Conservation (phyloP, 2,113 vertebrate genomes). For the Haplotaxodon microlepis region DNA sequence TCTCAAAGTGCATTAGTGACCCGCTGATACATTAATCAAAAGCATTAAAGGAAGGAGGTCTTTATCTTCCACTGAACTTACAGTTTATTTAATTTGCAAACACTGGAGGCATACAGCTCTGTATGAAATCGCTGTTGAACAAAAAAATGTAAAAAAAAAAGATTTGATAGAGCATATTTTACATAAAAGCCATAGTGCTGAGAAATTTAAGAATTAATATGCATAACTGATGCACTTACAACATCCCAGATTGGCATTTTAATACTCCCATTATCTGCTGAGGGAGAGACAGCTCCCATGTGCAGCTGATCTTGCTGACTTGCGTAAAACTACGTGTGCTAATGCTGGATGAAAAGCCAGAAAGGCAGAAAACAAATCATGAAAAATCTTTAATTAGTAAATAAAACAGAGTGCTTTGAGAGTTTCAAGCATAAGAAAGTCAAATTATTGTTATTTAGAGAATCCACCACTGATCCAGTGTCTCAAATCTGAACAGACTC, state of each 20-base stretch:
- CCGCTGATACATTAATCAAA: neutral
- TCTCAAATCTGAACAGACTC: neutral
- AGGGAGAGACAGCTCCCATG: conserved; percentile 17
- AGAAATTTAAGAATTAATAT: conserved; percentile 34
- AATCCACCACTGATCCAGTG: neutral
- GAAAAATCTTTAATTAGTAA: conserved; percentile 12
- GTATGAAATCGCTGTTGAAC: neutral
- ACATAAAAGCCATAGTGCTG: neutral
- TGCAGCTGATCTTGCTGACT: conserved; percentile 36
- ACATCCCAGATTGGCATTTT: conserved; percentile 50
- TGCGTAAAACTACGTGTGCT: neutral
- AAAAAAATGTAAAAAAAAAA: neutral
- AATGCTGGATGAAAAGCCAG: neutral
- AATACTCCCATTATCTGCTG: conserved; percentile 50
- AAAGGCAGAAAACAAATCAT: neutral
- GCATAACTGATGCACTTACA: conserved; percentile 29
- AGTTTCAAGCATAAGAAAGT: neutral
- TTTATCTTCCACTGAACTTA: neutral
- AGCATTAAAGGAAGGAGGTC: neutral
- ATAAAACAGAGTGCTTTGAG: neutral
- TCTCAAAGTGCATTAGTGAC: neutral
- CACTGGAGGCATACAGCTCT: neutral
- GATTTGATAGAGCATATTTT: neutral
- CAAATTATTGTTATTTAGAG: conserved; percentile 4
- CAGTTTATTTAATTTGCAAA: neutral